These are phyloP conservation scores for Benitochromis conjunctus DNA, from an alignment of 2,113 vertebrate genomes.

Conservation along the genomic window DNA sequence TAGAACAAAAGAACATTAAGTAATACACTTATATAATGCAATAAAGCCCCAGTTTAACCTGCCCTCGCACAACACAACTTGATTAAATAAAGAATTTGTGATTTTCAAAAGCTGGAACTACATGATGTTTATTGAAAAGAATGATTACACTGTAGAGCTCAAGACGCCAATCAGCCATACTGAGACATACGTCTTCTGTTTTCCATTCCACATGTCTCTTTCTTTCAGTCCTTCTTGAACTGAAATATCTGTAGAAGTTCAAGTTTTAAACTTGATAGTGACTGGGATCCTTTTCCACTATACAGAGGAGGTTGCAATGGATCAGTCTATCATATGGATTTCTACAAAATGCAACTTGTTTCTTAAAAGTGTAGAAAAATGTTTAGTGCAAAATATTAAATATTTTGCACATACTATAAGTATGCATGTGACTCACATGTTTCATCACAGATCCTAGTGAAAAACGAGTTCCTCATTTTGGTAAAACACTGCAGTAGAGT, in stretches of 20 bases:
- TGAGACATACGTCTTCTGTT: not conserved
- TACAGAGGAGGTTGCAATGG: not conserved
- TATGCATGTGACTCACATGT: not conserved
- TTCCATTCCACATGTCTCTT: not conserved
- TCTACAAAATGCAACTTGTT: not conserved
- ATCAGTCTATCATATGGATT: not conserved
- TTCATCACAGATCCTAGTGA: not conserved
- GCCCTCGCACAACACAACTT: not conserved
- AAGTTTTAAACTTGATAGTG: not conserved
- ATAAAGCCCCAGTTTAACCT: not conserved
- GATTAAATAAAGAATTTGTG: not conserved
- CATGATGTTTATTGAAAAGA: not conserved
- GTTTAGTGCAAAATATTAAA: not conserved
- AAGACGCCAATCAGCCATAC: not conserved
- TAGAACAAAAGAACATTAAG: constrained; percentile 2
- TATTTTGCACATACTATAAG: not conserved
- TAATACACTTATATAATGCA: not conserved
- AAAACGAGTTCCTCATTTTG: not conserved
- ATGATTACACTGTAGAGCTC: not conserved
- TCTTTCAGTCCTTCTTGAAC: not conserved
- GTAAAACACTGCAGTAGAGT: not conserved
- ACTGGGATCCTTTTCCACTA: not conserved
- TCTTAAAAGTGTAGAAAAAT: not conserved
- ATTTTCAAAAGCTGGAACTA: not conserved
- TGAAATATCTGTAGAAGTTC: not conserved